These are phyloP conservation scores for Oreocharis arfaki DNA, from an alignment of 2,113 vertebrate genomes.

Conservation along the genomic window DNA sequence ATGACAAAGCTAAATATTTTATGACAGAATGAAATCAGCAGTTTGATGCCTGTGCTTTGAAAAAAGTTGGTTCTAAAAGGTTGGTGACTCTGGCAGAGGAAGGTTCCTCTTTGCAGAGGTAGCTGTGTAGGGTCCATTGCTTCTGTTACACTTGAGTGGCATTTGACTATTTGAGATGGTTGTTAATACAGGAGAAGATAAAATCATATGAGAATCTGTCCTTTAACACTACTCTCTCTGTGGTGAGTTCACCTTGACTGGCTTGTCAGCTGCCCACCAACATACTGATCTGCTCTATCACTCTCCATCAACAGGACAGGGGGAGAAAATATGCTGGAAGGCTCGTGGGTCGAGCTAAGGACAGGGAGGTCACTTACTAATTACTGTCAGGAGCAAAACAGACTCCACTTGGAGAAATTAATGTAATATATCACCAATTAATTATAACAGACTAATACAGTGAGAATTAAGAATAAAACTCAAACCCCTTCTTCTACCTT, in stretches of 20 bases:
- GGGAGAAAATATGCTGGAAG: neutral
- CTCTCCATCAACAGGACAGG: neutral
- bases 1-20: neutral
- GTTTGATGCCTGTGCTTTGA: neutral
- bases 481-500: neutral
- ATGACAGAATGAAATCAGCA: neutral
- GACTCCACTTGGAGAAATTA: neutral
- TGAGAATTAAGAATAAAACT: neutral
- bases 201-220: neutral
- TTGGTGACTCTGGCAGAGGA: neutral
- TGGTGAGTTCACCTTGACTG: neutral
- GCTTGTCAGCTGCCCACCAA: neutral
- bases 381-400: neutral
- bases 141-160: neutral
- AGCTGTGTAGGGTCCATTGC: neutral
- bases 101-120: neutral
- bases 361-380: neutral
- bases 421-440: neutral
- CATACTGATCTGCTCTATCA: neutral
- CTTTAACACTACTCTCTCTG: neutral
- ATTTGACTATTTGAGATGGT: neutral
- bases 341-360: fast-evolving
- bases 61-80: neutral
- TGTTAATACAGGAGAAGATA: neutral
- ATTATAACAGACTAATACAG: neutral